A percentile compares a stretch with the other conserved stretches of the same genome.
These are phyloP conservation scores for Rhinophrynus dorsalis DNA, from an alignment of 2,797 vertebrate genomes.

Conservation along the genomic window DNA sequence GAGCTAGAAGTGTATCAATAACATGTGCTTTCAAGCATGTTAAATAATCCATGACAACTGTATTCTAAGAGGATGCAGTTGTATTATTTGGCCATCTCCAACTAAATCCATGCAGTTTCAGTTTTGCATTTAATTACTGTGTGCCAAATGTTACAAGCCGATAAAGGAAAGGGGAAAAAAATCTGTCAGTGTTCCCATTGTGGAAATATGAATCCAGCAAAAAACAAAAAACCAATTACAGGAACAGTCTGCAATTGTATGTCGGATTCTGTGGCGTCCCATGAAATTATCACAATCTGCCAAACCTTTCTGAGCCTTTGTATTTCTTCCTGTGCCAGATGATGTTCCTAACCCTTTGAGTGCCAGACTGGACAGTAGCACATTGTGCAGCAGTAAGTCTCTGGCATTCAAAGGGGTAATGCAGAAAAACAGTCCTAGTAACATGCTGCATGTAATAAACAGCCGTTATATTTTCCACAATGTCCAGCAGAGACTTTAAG, in stretches of 20 bases:
- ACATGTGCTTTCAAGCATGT: neutral
- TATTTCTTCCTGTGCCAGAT: too few species aligned
- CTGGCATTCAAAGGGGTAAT: too few species aligned
- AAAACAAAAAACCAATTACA: neutral
- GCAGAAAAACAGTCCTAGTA: too few species aligned
- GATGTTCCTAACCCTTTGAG: too few species aligned
- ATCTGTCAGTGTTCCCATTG: neutral
- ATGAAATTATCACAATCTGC: neutral
- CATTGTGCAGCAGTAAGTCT: too few species aligned
- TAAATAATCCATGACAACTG: conserved; percentile 3
- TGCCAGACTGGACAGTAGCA: too few species aligned
- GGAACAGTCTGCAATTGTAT: too few species aligned
- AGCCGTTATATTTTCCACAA: too few species aligned
- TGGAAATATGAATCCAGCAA: neutral
- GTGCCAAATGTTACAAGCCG: neutral
- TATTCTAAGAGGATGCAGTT: neutral
- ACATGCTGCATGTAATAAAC: too few species aligned
- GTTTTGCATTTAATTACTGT: conserved; percentile 17
- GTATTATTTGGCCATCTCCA: conserved; percentile 13
- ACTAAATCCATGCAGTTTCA: conserved; percentile 14
- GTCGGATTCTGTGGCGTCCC: too few species aligned
- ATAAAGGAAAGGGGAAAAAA: neutral
- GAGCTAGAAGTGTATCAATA: conserved; percentile 1
- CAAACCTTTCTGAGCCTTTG: neutral
- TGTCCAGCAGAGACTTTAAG: too few species aligned